Conservation (phyloP, 2,113 vertebrate species). For the Enhydra lutris region DNA sequence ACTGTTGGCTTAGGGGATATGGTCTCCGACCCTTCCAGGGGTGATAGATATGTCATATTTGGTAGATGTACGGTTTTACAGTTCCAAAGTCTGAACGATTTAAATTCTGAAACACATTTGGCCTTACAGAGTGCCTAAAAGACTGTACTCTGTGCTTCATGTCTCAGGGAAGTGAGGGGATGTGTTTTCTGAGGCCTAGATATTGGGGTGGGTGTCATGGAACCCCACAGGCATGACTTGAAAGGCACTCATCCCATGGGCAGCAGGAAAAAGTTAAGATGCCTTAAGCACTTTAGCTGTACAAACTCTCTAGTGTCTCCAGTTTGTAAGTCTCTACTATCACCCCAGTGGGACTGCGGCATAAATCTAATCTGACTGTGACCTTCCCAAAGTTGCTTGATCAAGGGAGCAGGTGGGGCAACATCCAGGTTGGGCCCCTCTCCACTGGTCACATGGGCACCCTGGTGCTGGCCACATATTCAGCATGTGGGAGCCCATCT, state of each 20-base stretch:
- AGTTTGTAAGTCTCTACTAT: background rate
- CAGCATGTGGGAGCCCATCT: background rate
- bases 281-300: background rate
- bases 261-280: background rate
- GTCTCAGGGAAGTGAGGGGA: too few species aligned
- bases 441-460: rapidly evolving
- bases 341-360: background rate
- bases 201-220: background rate
- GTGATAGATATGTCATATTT: too few species aligned
- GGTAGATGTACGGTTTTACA: background rate
- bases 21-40: too few species aligned
- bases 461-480: too few species aligned
- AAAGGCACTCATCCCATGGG: background rate
- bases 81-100: too few species aligned
- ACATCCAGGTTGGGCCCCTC: background rate
- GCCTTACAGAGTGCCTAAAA: too few species aligned
- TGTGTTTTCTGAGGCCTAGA: background rate
- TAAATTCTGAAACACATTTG: too few species aligned
- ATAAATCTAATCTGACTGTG: background rate
- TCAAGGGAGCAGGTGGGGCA: background rate
- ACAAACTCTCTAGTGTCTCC: background rate
- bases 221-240: background rate
- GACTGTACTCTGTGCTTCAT: too few species aligned
- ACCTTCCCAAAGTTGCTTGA: background rate
- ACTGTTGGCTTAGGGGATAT: background rate